Conservation (phyloP, 64 coral and sea anemone species). For the Montipora cactus region DNA sequence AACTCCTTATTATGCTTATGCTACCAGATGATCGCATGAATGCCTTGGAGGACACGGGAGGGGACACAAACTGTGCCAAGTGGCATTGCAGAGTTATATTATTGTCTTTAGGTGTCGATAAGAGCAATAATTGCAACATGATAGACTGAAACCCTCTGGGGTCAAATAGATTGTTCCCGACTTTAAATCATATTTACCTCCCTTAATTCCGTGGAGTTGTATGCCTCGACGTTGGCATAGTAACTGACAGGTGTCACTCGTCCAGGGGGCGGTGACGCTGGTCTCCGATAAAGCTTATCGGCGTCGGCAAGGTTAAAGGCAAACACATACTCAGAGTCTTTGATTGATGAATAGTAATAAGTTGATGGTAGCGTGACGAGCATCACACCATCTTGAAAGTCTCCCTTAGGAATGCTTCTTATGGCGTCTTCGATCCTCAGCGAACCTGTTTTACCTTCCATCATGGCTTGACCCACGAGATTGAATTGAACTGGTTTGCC, state of each 20-base stretch:
- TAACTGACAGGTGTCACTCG: slow-evolving; percentile 62
- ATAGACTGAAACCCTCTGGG: too few species aligned
- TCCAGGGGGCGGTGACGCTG: slow-evolving; percentile 52
- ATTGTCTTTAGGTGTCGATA: too few species aligned
- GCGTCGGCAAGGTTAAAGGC: slow-evolving; percentile 96
- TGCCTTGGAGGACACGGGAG: too few species aligned
- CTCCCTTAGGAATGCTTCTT: slow-evolving; percentile 91
- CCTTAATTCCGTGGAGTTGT: slow-evolving; percentile 72
- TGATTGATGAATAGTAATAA: slow-evolving; percentile 93
- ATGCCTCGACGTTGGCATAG: slow-evolving; percentile 82
- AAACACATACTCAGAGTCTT: slow-evolving; percentile 93
- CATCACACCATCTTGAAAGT: slow-evolving; percentile 89
- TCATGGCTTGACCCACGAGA: slow-evolving; percentile 83
- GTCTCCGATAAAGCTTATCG: slow-evolving; percentile 83
- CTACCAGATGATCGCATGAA: too few species aligned
- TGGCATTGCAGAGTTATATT: too few species aligned
- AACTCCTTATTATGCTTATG: too few species aligned
- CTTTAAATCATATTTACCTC: slow-evolving; percentile 49
- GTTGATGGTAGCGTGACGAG: slow-evolving; percentile 77
- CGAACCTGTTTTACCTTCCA: slow-evolving; percentile 78
- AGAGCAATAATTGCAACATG: too few species aligned
- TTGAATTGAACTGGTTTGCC: slow-evolving; percentile 74
- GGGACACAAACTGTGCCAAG: too few species aligned
- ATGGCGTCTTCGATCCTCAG: slow-evolving; percentile 89
- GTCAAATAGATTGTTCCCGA: too few species aligned